Evolutionary conservation across 2,797 vertebrate species (phyloP), one percentile per base, ranked within the genome.

Genomic region (Limnodromus scolopaceus): DNA sequence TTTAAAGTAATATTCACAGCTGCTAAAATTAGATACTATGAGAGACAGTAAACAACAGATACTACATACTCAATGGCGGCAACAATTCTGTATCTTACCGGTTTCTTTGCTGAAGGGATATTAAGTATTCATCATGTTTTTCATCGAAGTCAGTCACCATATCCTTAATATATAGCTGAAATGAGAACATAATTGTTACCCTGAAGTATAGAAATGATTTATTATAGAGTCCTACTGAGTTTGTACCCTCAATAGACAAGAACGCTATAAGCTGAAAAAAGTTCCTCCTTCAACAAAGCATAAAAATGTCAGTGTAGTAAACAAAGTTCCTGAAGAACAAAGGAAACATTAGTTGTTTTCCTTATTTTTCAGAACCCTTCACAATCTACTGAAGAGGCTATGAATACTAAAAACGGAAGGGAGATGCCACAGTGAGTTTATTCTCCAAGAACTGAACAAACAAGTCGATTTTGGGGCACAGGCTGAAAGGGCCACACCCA

Each of bases 81-180:
- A 48, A 64, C 19, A 70, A 57, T 32, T 32, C 61, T 9, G 13
- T 97, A 92, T 94, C 97, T 98, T 98, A 99, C 99, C 99, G 98
- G 98, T 99, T 99, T 97, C 98, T 99, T 94, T 99, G 99, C 98
- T 99, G 99, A 92, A 99, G 98, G 76, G 96, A 95, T 96, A 99
- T 99, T 98, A 99, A 98, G 98, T 99, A 99, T 98, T 99, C 99
- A 89, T 99, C 99, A 90, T 99, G 98, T 95, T 98, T 98, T 97
- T 99, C 98, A 96, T 99, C 99, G 92, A 99, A 98, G 97, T 98
- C 98, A 91, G 98, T 97, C 96, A 98, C 98, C 97, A 98, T 98
- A 95, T 95, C 98, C 97, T 98, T 98, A 94, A 74, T n/a, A 89
- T 69, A 81, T 72, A 84, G 93, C 98, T 98, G 94, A 85, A 98